Percentiles rank a stretch among this genome's conserved stretches.
Evolutionary conservation across 2,888 invertebrate species (phyloP).

Genomic region (Drosophila meridiana): DNA sequence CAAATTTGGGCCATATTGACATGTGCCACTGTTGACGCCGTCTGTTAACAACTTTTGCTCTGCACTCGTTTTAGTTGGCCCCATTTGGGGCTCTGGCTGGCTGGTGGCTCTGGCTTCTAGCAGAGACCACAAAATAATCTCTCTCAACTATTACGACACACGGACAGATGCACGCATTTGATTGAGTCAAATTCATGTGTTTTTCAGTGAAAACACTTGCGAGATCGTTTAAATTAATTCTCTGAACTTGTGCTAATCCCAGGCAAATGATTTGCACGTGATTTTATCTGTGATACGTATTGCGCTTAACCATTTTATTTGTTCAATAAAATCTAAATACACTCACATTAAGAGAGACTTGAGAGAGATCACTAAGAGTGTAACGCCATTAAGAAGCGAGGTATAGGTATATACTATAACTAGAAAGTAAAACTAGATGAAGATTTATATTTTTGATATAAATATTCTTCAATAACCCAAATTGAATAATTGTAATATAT

Average conservation of each 20-base stretch:
- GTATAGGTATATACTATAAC: neutral
- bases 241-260: constrained; percentile 6
- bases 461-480: too few species aligned
- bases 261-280: constrained; percentile 42
- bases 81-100: constrained; percentile 35
- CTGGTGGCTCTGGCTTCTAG: constrained; percentile 34
- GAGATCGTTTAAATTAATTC: constrained; percentile 28
- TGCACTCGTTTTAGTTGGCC: constrained; percentile 43
- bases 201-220: constrained; percentile 11
- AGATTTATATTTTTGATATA: neutral
- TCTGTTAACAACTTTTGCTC: constrained; percentile 62
- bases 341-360: neutral
- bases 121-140: constrained; percentile 49
- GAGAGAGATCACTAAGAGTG: neutral
- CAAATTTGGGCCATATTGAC: constrained; percentile 77
- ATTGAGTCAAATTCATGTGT: constrained; percentile 8
- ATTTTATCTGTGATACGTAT: neutral
- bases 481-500: too few species aligned
- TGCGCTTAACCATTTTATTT: constrained; percentile 49
- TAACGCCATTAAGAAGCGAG: neutral
- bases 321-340: constrained; percentile 43
- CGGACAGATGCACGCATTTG: constrained; percentile 6
- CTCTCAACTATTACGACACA: constrained; percentile 39
- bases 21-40: constrained; percentile 60
- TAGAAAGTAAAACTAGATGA: neutral